Base-by-base conservation (phyloP, 2,888 invertebrate genomes). In the Caenorhabditis sulstoni region DNA sequence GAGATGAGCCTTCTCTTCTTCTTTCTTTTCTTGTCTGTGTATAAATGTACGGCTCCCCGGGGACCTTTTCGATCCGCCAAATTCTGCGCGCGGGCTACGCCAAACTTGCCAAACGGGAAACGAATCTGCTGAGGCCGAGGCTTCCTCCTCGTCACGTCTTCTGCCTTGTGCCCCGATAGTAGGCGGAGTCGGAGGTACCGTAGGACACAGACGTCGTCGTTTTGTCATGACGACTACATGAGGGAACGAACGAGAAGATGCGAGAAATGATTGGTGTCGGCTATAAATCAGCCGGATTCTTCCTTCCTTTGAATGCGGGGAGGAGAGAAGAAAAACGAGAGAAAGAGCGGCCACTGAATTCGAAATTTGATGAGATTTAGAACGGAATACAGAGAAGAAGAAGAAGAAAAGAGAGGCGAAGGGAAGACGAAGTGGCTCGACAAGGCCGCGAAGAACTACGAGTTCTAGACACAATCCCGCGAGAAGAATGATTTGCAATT, bases 31-130 rank as follows among this genome's bases (percentile, higher is more conserved):
- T 29, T 29, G 35, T 45, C 35, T 41, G 47, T 64, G 71, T 64
- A 71, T 71, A 71, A 71, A 71, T 64, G 64, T 57, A 71, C 49
- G 35, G 62, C 62, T 71, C 71, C 71, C 71, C 71, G 62, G 71
- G 71, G 71, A 71, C 57, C 62, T 55, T 71, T 71, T 64, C 62
- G 64, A 71, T 71, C 62, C 57, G 20, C 53, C 47, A 11, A 16
- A 49, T 55, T 39, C 29, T n/a, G 9, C 29, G 44, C n/a, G 52
- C 16, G 37, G 50, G 22, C 41, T 18, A 44, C 41, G 18, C 39
- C 68, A 44, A 68, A 68, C 52, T 71, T 71, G 71, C 23, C 62
- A 61, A 70, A 71, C 61, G 20, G 29, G 39, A 58, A 37, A 53
- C 44, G 59, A 45, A 59, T 59, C 45, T 20, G 49, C 62, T 20